Base-by-base conservation (phyloP, 1,140 invertebrate species). In the Caenorhabditis briggsae region DNA sequence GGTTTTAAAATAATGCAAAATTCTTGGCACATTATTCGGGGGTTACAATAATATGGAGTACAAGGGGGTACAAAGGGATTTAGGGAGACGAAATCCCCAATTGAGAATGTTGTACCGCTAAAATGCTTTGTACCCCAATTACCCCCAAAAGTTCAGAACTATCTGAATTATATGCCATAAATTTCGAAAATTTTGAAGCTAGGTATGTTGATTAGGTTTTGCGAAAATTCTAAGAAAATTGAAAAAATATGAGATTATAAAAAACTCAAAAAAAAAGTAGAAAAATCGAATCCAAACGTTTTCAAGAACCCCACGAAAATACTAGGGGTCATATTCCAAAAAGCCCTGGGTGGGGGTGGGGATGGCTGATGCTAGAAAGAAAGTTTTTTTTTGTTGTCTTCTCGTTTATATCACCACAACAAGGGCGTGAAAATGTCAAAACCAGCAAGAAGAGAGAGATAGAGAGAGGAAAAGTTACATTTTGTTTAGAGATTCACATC, bases 401-500 rank as follows among this genome's bases (percentile, higher is more conserved):
- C 70, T 78, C 46, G 70, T 78, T 78, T 78, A 78, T 78, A 78
- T 78, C 70, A 78, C 14, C 70, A 78, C 70, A 78, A 78, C 70
- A 78, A 78, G 70, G 70, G 70, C 70, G 70, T 78, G 70, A 78
- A 78, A 78, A 78, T 78, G 70, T 78, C 70, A 78, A 78, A 78
- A 78, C 70, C 20, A 78, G 70, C 70, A 50, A 78, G 23, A 78
- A 78, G 18, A 53, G 50, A 53, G 65, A 46, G 61, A 65, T 12
- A 70, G 64, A 70, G 33, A 78, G 70, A 78, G 70, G 70, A 78
- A 78, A 78, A 78, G 70, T 78, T 78, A 78, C 70, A 78, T 78
- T 78, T 78, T 78, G 70, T 78, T 78, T 78, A 78, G 70, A 78
- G 70, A 78, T 78, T 78, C 70, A 78, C 70, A 78, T 78, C 70